phyloP scores from a whole-genome alignment of 2,113 vertebrate species.

The Corvus cornix region DNA sequence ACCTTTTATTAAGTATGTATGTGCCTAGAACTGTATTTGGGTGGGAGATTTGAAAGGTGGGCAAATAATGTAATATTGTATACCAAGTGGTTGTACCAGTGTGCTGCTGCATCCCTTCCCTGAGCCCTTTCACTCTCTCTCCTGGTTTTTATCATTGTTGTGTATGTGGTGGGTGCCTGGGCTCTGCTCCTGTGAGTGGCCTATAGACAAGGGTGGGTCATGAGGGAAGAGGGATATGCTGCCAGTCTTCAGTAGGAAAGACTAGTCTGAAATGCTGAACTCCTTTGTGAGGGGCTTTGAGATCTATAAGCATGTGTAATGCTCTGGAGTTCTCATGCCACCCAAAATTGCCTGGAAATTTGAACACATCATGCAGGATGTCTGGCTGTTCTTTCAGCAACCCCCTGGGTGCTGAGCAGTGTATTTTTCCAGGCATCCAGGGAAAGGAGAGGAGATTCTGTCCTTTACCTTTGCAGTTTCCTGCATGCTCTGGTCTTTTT shows the following conservation, averaged over 20 bases:
- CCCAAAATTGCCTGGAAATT: not conserved
- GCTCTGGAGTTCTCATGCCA: not conserved
- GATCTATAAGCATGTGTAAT: not conserved
- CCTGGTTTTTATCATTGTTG: not conserved
- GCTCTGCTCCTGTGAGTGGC: not conserved
- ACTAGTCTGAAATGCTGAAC: not conserved
- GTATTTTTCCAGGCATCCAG: not conserved
- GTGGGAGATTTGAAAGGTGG: not conserved
- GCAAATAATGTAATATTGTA: rapidly evolving
- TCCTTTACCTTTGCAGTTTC: not conserved
- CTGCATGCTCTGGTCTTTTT: not conserved
- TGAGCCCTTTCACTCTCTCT: not conserved
- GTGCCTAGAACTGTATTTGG: not conserved
- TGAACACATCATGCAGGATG: not conserved
- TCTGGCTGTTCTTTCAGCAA: not conserved
- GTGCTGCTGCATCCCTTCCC: not conserved
- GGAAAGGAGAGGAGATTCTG: not conserved
- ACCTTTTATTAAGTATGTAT: not conserved
- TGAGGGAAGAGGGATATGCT: not conserved
- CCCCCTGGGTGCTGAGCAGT: not conserved
- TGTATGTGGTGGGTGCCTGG: not conserved
- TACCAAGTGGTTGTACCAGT: not conserved
- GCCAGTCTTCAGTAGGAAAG: not conserved
- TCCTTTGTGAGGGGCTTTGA: not conserved
- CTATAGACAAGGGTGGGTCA: not conserved